Percentiles rank a stretch among this genome's conserved stretches.
Evolutionary conservation across 2,113 vertebrate species (phyloP).

Genomic region (Leptosomus discolor): DNA sequence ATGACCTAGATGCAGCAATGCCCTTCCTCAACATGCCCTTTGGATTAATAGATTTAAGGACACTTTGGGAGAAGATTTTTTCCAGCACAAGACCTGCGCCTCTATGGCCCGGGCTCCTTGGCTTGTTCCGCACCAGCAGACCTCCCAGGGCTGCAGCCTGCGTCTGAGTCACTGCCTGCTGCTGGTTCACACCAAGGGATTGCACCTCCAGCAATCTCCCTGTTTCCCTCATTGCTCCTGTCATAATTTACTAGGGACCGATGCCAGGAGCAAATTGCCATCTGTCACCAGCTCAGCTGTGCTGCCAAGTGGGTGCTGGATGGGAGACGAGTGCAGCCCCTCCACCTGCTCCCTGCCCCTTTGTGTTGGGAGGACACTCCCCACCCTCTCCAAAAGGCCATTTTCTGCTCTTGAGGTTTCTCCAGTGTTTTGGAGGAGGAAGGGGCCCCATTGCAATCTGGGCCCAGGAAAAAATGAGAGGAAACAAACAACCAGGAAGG

Average conservation of each 20-base stretch:
- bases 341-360: not conserved
- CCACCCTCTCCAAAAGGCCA: not conserved
- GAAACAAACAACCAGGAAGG: not conserved
- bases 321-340: not conserved
- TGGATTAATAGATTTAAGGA: not conserved
- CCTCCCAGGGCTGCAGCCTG: not conserved
- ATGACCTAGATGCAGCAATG: not conserved
- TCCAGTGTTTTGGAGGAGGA: not conserved
- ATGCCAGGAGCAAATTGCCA: not conserved
- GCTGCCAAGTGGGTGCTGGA: not conserved
- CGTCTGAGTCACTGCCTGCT: not conserved
- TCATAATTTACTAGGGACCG: not conserved
- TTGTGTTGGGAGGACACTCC: not conserved
- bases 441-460: not conserved
- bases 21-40: not conserved
- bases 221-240: not conserved
- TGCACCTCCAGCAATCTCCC: not conserved
- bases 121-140: fast-evolving
- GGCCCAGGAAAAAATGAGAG: not conserved
- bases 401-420: not conserved
- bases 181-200: not conserved
- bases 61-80: not conserved
- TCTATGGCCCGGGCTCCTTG: fast-evolving
- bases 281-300: not conserved
- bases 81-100: too few species aligned